Conservation (phyloP, 2,888 invertebrate genomes). For the Silvanus unidentatus region DNA sequence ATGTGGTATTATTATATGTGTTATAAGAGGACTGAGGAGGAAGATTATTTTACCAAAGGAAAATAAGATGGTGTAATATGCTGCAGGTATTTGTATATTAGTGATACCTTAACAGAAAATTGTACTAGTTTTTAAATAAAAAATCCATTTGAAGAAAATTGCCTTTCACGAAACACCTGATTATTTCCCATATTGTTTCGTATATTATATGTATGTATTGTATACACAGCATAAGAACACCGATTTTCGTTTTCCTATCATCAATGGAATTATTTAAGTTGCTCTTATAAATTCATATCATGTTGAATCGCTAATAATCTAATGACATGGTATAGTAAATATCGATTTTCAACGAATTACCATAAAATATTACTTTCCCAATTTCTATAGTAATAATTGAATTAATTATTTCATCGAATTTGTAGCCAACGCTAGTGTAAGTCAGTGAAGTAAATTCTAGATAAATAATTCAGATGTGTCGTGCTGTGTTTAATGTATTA, state of each 20-base stretch:
- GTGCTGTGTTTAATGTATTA: not conserved
- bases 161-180: no score
- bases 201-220: no score
- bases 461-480: conserved; percentile 2
- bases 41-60: not conserved
- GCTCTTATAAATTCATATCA: not conserved
- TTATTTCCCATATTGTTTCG: no score
- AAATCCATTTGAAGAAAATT: no score
- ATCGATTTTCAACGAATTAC: conserved; percentile 4
- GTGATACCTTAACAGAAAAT: no score
- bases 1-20: no score
- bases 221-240: no score
- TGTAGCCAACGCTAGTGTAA: conserved; percentile 3
- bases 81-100: no score
- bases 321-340: conserved; percentile 2
- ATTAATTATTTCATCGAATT: conserved; percentile 4
- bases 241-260: no score
- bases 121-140: no score
- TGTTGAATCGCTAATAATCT: conserved; percentile 4
- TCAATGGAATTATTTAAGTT: no score
- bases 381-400: conserved; percentile 4
- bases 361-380: conserved; percentile 6
- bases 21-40: not conserved
- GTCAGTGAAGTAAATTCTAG: not conserved
- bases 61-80: no score